Evolutionary conservation across 2,888 invertebrate species (phyloP), one percentile per base, ranked within the genome.

Genomic region (Seira musarum): DNA sequence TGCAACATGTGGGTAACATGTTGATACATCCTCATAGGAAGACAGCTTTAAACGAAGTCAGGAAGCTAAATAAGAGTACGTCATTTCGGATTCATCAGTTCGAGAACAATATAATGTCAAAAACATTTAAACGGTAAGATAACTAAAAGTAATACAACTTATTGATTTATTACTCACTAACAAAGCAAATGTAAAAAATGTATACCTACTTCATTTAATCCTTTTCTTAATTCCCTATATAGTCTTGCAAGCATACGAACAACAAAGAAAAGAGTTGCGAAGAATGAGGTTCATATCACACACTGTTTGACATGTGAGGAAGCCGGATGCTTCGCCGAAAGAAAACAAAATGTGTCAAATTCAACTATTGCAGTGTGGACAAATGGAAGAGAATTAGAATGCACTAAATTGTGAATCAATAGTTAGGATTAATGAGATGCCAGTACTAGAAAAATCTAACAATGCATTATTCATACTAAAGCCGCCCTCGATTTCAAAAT

Each of bases 91-190:
- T 81, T 15, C 80, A 82, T 76, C 78, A 85, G 21, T 86, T 85
- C 80, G 86, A 86, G 63, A 81, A 85, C 25, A 86, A 82, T 30
- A 85, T 86, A 25, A 86, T 86, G 86, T 85, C 86, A 5, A 86
- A 86, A 81, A 86, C 86, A 40, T 86, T 86, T 53, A 83, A 80
- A 79, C 63, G 85, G 85, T 85, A 80, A 68, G 22, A 60, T 30
- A n/a, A n/a, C n/a, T n/a, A n/a, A n/a, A n/a, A n/a, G 30, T 30
- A 8, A 30, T 8, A 30, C 8, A 30, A 30, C 30, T 8, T 30
- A 30, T 8, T n/a, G n/a, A n/a, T n/a, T n/a, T n/a, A n/a, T n/a
- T n/a, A n/a, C n/a, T n/a, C n/a, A n/a, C n/a, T n/a, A n/a, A n/a
- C n/a, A n/a, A n/a, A n/a, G n/a, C n/a, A n/a, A n/a, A n/a, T n/a